Percentiles rank a stretch among this genome's conserved stretches.
phyloP scores from a whole-genome alignment of 2,888 invertebrate genomes.

The Aproaerema taeniolella region DNA sequence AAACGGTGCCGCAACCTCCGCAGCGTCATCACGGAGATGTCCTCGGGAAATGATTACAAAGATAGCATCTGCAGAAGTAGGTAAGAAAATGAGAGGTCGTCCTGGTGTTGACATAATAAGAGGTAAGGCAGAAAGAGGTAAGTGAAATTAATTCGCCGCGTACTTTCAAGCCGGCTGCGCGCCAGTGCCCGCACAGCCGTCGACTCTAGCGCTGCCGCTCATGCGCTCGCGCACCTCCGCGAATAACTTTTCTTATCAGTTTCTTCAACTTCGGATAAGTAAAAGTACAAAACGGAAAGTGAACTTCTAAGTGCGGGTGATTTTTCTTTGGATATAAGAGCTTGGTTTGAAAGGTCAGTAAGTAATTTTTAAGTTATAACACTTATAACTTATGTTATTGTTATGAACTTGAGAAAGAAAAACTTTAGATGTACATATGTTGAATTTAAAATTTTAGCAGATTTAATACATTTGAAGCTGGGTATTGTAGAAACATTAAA shows the following conservation, averaged over 20 bases:
- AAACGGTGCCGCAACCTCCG: too few relatives aligned
- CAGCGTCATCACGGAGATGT: too few relatives aligned
- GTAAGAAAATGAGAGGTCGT: conserved; percentile 20
- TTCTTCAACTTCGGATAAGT: conserved; percentile 7
- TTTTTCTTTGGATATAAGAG: conserved; percentile 5
- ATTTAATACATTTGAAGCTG: too few relatives aligned
- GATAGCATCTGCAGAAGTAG: not conserved
- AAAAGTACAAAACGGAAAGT: conserved; percentile 10
- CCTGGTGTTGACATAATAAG: conserved; percentile 43
- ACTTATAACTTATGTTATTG: not conserved
- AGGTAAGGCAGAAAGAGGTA: conserved; percentile 50
- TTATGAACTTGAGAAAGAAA: too few relatives aligned
- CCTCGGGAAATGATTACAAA: too few relatives aligned
- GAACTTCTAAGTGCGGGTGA: conserved; percentile 6
- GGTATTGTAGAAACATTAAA: too few relatives aligned
- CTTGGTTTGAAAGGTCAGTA: conserved; percentile 4
- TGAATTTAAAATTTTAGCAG: too few relatives aligned
- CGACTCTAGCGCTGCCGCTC: conserved; percentile 51
- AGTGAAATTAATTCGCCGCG: conserved; percentile 63
- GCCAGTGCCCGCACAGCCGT: conserved; percentile 51
- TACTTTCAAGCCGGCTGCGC: conserved; percentile 57
- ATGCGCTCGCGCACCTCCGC: conserved; percentile 29
- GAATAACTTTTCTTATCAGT: conserved; percentile 7
- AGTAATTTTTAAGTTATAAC: not conserved
- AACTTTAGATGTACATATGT: too few relatives aligned